Conservation (phyloP, 2,888 invertebrate genomes). For the Schizotus pectinicornis region DNA sequence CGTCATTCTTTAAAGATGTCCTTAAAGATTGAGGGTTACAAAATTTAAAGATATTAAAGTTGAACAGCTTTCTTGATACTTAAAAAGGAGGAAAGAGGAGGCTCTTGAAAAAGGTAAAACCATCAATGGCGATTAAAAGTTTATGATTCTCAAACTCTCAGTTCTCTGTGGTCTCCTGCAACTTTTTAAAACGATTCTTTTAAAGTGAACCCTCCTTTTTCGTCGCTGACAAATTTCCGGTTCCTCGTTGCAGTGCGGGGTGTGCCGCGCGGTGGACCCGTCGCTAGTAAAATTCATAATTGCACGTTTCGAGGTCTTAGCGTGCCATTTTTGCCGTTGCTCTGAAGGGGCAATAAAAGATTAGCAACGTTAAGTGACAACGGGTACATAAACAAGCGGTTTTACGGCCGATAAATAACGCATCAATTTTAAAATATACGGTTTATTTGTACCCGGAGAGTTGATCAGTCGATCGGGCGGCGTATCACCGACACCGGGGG, state of each 20-base stretch:
- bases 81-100: background rate
- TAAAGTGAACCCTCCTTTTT: too few species aligned
- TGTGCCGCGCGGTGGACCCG: too few species aligned
- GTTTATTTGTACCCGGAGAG: conserved; percentile 49
- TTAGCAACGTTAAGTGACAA: conserved; percentile 31
- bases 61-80: background rate
- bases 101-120: background rate
- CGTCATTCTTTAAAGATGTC: too few species aligned
- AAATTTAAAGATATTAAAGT: too few species aligned
- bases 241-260: too few species aligned
- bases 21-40: too few species aligned
- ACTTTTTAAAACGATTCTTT: too few species aligned
- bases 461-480: conserved; percentile 49
- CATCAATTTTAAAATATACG: conserved; percentile 54
- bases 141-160: too few species aligned
- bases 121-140: background rate
- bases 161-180: too few species aligned
- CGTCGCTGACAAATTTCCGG: too few species aligned
- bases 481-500: conserved; percentile 22
- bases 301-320: conserved; percentile 23
- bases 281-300: too few species aligned
- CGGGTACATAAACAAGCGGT: conserved; percentile 47
- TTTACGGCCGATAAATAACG: conserved; percentile 53
- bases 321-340: conserved; percentile 17
- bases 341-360: conserved; percentile 27